Evolutionary conservation across 1,140 invertebrate genomes (phyloP).

Genomic region (Euglossa dilemma): DNA sequence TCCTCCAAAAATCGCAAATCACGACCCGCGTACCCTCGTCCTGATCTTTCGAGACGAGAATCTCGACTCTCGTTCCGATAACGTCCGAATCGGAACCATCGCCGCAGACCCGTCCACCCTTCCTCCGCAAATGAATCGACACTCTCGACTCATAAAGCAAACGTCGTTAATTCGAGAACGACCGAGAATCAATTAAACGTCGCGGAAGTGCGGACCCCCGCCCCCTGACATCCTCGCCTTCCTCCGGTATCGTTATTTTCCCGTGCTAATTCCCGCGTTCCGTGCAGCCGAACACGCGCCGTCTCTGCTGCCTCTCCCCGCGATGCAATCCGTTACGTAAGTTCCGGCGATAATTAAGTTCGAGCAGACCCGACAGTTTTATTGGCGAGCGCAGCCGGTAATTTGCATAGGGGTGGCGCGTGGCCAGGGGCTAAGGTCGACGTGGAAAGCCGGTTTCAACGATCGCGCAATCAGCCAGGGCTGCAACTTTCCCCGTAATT

Average conservation of each 20-base stretch:
- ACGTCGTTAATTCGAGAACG: not conserved
- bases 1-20: too few relatives aligned
- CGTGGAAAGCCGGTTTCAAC: conserved; percentile 13
- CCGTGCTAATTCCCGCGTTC: conserved; percentile 23
- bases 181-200: conserved; percentile 18
- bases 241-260: conserved; percentile 34
- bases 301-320: not conserved
- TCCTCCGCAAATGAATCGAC: not conserved
- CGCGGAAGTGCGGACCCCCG: not conserved
- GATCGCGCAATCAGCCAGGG: not conserved
- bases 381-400: conserved; percentile 46
- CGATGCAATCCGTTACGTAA: conserved; percentile 49
- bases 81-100: not conserved
- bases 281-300: not conserved
- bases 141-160: not conserved
- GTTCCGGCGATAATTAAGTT: conserved; percentile 61
- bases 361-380: conserved; percentile 58
- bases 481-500: conserved; percentile 4
- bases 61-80: not conserved
- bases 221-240: not conserved
- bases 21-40: too few relatives aligned
- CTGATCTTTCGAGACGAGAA: not conserved
- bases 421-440: conserved; percentile 25
- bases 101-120: not conserved
- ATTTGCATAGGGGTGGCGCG: conserved; percentile 57